Base-by-base conservation (phyloP, 2,888 invertebrate genomes). In the Nowickia ferox region DNA sequence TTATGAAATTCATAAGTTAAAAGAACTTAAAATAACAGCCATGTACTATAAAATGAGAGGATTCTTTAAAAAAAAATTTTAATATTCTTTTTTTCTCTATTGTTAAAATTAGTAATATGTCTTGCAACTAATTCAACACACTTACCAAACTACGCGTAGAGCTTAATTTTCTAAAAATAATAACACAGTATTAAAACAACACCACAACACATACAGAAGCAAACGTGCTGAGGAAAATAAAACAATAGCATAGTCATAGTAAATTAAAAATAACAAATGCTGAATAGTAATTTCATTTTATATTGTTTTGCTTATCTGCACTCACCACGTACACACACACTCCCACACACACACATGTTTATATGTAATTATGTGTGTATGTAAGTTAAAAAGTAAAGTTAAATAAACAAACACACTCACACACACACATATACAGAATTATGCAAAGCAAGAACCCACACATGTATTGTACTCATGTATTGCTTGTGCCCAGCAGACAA, bases 281-380 rank as follows among this genome's bases (percentile, higher is more conserved):
- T 48, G 57, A 68, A 77, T 77, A 48, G 57, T 59, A 66, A 68
- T 59, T 68, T 68, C 51, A 68, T 59, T 59, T 77, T 40, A 69
- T 78, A 51, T 78, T 69, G 57, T 69, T 78, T 78, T 69, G 13
- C 46, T 78, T 78, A 40, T 61, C 68, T 78, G 57, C 6, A 42
- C 77, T 78, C 17, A 17, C 8, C 42, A 75, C 48, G n/a, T 30
- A 63, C n/a, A 61, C 1, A 51, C 15, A 51, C 2, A 13, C 10
- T 19, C 38, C 6, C 42, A 48, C 71, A 1, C n/a, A 42, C 15
- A 0, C 44, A 57, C 1, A 30, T 30, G 30, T 30, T 4, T 30
- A 2, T 30, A 4, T 30, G 30, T 30, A 2, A 4, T n/a, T n/a
- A n/a, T n/a, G n/a, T n/a, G n/a, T n/a, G n/a, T 30, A 30, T 30